These are phyloP conservation scores for Holotrichia oblita DNA, from an alignment of 1,140 invertebrate species.

Conservation along the genomic window DNA sequence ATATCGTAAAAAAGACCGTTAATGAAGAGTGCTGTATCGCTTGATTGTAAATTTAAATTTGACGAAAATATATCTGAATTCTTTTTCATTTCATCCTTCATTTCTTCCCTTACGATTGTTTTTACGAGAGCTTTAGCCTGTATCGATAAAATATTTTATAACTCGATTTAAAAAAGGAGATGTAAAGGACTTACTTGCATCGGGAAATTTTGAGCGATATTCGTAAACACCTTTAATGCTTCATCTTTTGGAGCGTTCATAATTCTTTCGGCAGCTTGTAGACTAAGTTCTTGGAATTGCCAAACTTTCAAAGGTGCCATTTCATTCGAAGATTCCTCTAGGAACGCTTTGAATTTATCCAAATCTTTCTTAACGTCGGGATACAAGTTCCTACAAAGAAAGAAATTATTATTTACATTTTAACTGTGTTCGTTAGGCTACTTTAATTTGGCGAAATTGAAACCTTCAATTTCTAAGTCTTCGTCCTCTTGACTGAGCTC, in stretches of 20 bases:
- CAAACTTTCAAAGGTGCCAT: slow-evolving; percentile 95
- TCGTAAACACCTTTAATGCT: slow-evolving; percentile 82
- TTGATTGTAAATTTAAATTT: slow-evolving; percentile 76
- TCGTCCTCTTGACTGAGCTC: slow-evolving; percentile 69
- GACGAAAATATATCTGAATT: slow-evolving; percentile 81
- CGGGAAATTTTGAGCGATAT: slow-evolving; percentile 97
- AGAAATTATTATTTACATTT: slow-evolving; percentile 43
- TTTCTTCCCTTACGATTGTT: slow-evolving; percentile 74
- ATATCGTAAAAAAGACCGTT: slow-evolving; percentile 96
- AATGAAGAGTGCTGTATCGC: slow-evolving; percentile 91
- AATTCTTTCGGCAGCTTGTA: slow-evolving; percentile 88
- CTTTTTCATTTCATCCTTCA: slow-evolving; percentile 81
- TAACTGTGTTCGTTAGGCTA: slow-evolving; percentile 58
- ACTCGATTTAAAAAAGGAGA: no score
- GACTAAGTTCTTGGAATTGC: slow-evolving; percentile 96
- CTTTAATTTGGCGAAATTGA: slow-evolving; percentile 86
- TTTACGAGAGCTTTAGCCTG: slow-evolving; percentile 81
- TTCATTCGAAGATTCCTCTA: slow-evolving; percentile 89
- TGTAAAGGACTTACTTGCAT: slow-evolving; percentile 72
- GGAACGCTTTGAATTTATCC: slow-evolving; percentile 77
- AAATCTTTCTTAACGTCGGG: slow-evolving; percentile 77
- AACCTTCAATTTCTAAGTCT: slow-evolving; percentile 84
- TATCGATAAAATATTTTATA: background rate
- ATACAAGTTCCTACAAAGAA: slow-evolving; percentile 71
- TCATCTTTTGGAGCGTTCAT: slow-evolving; percentile 78